phyloP scores from a whole-genome alignment of 2,797 vertebrate species.

The Pipistrellus pipistrellus region DNA sequence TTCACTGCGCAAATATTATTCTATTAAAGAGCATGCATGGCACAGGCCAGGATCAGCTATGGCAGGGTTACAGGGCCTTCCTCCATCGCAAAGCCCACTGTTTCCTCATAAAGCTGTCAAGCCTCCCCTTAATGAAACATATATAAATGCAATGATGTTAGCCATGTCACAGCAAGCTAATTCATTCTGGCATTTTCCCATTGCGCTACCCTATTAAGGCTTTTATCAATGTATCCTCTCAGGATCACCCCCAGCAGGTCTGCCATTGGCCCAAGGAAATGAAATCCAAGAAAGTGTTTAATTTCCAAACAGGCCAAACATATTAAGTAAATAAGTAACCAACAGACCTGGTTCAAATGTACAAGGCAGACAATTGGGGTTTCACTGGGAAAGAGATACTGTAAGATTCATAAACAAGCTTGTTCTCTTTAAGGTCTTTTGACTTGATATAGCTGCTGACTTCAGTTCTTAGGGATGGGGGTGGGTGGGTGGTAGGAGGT shows the following conservation, averaged over 20 bases:
- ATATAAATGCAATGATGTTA: slow-evolving; percentile 90
- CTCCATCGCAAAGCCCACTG: slow-evolving; percentile 88
- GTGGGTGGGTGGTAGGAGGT: background rate
- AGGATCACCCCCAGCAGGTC: slow-evolving; percentile 79
- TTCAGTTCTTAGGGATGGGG: background rate
- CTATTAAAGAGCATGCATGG: slow-evolving; percentile 89
- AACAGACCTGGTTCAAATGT: slow-evolving; percentile 71
- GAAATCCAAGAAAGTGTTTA: slow-evolving; percentile 86
- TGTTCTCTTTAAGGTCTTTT: slow-evolving; percentile 1
- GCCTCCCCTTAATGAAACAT: slow-evolving; percentile 90
- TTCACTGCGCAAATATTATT: slow-evolving; percentile 92
- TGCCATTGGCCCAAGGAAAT: slow-evolving; percentile 73
- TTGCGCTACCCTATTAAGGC: slow-evolving; percentile 83
- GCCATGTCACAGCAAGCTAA: slow-evolving; percentile 88
- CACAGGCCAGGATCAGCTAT: slow-evolving; percentile 88
- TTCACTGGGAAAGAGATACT: slow-evolving; percentile 72
- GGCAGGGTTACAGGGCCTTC: slow-evolving; percentile 90
- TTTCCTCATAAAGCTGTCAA: slow-evolving; percentile 93
- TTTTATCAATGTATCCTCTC: slow-evolving; percentile 86
- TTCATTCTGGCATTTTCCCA: slow-evolving; percentile 87
- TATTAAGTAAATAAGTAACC: slow-evolving; percentile 83
- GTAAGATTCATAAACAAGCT: slow-evolving; percentile 60
- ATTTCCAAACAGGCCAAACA: slow-evolving; percentile 86
- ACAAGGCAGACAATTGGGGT: slow-evolving; percentile 49
- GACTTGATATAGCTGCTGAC: background rate